These are phyloP conservation scores for Turnix velox DNA, from an alignment of 2,113 vertebrate species.

Conservation along the genomic window DNA sequence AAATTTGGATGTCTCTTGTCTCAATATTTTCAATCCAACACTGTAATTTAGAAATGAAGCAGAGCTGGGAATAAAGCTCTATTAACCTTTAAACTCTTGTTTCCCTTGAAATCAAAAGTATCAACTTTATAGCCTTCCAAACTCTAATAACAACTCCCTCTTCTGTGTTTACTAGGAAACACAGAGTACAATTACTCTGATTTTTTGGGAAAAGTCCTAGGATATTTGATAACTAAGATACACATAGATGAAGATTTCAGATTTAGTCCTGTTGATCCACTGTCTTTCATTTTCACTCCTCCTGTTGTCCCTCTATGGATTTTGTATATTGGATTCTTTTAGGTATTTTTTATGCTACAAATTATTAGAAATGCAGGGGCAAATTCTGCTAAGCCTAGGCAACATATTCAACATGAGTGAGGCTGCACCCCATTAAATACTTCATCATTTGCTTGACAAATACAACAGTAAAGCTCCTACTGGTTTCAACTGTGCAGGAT, in stretches of 20 bases:
- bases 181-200: neutral
- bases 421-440: neutral
- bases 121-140: neutral
- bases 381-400: neutral
- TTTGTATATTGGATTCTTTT: neutral
- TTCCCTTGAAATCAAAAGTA: neutral
- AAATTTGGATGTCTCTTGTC: neutral
- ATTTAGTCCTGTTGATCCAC: neutral
- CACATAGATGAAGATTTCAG: neutral
- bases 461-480: neutral
- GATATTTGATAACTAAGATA: neutral
- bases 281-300: neutral
- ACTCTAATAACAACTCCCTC: conserved; percentile 38
- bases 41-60: neutral
- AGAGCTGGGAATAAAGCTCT: neutral
- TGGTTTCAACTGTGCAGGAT: neutral
- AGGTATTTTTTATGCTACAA: neutral
- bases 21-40: neutral
- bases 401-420: neutral
- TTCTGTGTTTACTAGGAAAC: conserved; percentile 1
- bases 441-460: neutral
- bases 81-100: neutral
- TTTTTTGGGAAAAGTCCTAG: neutral
- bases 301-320: fast-evolving
- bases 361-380: fast-evolving